These are phyloP conservation scores for Podarcis lilfordi DNA, from an alignment of 2,797 vertebrate species.

Conservation along the genomic window DNA sequence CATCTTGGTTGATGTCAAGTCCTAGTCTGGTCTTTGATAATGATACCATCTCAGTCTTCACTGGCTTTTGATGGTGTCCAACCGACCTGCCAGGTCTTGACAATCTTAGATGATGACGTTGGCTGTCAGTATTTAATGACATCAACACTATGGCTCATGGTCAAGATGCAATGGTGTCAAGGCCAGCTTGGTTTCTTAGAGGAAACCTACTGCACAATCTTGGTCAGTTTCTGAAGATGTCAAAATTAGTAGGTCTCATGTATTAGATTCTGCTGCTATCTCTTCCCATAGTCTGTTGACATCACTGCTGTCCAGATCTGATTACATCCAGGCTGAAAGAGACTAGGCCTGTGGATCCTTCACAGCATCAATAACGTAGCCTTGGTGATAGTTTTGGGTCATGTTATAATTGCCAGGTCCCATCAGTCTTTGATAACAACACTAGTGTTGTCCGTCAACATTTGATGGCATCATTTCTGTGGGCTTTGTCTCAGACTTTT, in stretches of 20 bases:
- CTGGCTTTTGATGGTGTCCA: slow-evolving; percentile 14
- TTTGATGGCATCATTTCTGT: slow-evolving; percentile 20
- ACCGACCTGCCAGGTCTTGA: slow-evolving; percentile 13
- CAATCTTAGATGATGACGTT: slow-evolving; percentile 11
- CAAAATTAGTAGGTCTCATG: slow-evolving; percentile 1
- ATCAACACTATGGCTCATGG: background rate
- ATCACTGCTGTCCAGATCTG: slow-evolving; percentile 19
- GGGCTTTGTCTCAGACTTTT: slow-evolving; percentile 28
- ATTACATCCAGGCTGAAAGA: slow-evolving; percentile 17
- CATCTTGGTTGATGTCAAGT: slow-evolving; percentile 23
- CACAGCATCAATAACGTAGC: slow-evolving; percentile 10
- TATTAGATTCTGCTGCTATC: slow-evolving; percentile 14
- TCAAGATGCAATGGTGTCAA: background rate
- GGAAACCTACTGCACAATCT: background rate
- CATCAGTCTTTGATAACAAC: slow-evolving; percentile 7
- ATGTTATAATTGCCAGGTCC: slow-evolving; percentile 10
- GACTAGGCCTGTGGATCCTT: slow-evolving; percentile 15
- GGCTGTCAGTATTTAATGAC: background rate
- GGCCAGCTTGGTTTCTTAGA: slow-evolving; percentile 9
- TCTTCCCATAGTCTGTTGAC: slow-evolving; percentile 4
- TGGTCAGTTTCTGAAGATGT: slow-evolving; percentile 16
- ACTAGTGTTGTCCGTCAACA: slow-evolving; percentile 9
- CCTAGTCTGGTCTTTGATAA: slow-evolving; percentile 28
- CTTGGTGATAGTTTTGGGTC: slow-evolving; percentile 2
- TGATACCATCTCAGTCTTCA: slow-evolving; percentile 4